Base-by-base conservation (phyloP, 2,888 invertebrate genomes). In the Drosophila picticornis region DNA sequence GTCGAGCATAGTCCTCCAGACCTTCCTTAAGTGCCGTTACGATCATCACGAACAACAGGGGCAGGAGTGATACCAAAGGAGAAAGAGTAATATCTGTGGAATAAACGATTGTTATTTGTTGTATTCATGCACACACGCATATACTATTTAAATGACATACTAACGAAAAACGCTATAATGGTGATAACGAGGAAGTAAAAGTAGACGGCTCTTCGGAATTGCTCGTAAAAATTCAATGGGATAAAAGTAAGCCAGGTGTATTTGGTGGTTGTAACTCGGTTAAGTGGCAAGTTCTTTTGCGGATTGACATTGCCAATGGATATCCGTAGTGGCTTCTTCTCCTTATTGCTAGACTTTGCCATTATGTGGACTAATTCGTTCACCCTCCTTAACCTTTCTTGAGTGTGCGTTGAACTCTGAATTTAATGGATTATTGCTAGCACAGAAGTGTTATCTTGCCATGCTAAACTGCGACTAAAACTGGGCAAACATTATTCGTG, bases 121-220 rank as follows among this genome's bases (percentile, higher is more conserved):
- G 3, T 11, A 32, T 19, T 4, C 13, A 1, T n/a, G 4, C 9
- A 2, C 10, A 19, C 16, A 19, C 16, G 2, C 5, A 25, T 25
- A n/a, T 2, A 7, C 5, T 31, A 13, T 40, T 25, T 6, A 25
- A 34, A 11, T 27, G 27, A 93, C 94, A 93, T 83, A 95, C 95
- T 95, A 80, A 95, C 95, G 81, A 95, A 92, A 77, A 96, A 93
- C 74, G 96, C 95, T 52, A 97, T 94, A 19, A 97, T 94, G 13
- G 96, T 95, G 77, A 97, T 95, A 34, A 96, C 93, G 38, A 97
- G 94, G 92, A 97, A 97, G 92, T 97, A 97, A 92, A 97, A 97
- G 94, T 97, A 97, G 75, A 97, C 97, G 48, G 97, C 94, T 52
- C 97, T 94, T 27, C 96, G 94, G 92, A 97, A 97, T 94, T 98